Evolutionary conservation across 1,140 invertebrate genomes (phyloP).

Genomic region (Araneus ventricosus): DNA sequence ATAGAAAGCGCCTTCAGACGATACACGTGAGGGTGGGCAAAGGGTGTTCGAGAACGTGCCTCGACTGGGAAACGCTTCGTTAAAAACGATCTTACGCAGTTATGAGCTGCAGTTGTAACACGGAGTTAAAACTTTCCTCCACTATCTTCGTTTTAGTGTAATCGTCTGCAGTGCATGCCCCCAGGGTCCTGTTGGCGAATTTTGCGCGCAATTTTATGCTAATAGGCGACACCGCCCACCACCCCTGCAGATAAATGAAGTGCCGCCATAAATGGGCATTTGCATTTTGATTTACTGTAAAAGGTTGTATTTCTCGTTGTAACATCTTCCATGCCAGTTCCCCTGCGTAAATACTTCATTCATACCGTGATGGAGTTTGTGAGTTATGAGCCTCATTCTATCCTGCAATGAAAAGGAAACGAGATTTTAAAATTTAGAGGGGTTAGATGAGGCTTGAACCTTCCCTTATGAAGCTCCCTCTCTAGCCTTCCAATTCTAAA

Average conservation of each 20-base stretch:
- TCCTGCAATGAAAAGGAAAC: neutral
- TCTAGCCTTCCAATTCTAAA: too few species aligned
- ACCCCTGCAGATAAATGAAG: conserved; percentile 48
- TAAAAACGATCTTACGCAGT: conserved; percentile 53
- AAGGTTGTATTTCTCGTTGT: conserved; percentile 26
- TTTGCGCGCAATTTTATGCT: conserved; percentile 48
- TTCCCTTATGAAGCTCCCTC: too few species aligned
- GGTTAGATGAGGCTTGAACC: neutral
- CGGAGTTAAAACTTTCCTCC: conserved; percentile 41
- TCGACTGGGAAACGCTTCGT: conserved; percentile 43
- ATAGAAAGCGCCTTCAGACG: conserved; percentile 12
- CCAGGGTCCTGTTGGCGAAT: conserved; percentile 56
- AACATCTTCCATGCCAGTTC: neutral
- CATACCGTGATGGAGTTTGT: conserved; percentile 15
- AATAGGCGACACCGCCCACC: conserved; percentile 21
- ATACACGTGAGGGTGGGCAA: neutral
- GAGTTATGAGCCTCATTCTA: neutral
- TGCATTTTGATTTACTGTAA: conserved; percentile 63
- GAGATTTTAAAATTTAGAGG: conserved; percentile 10
- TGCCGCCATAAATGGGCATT: conserved; percentile 47
- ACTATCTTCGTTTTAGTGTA: conserved; percentile 41
- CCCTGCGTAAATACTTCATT: conserved; percentile 17
- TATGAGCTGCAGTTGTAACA: conserved; percentile 53
- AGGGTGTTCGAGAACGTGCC: conserved; percentile 28
- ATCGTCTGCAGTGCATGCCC: neutral